These are phyloP conservation scores for Lethrus apterus DNA, from an alignment of 1,140 invertebrate genomes.

Conservation along the genomic window DNA sequence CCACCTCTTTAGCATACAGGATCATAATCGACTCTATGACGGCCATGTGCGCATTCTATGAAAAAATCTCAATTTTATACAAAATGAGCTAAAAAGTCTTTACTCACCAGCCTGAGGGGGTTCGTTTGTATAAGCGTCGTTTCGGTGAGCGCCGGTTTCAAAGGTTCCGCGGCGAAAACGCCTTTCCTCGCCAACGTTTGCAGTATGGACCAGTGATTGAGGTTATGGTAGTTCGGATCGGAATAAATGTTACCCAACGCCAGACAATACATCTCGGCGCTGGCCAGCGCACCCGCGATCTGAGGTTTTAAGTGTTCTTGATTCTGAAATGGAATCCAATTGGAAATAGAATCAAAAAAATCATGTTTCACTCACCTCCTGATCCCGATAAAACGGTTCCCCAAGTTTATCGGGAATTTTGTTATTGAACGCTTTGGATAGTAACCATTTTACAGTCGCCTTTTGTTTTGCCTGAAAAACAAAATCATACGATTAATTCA, in stretches of 20 bases:
- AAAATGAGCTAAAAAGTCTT: not conserved
- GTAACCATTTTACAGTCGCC: conserved; percentile 94
- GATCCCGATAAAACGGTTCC: conserved; percentile 92
- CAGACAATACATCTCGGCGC: conserved; percentile 93
- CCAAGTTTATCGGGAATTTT: conserved; percentile 87
- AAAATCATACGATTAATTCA: conserved; percentile 13
- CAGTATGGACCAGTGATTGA: conserved; percentile 90
- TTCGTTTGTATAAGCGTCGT: conserved; percentile 93
- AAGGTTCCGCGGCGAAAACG: conserved; percentile 75
- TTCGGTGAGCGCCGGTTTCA: conserved; percentile 85
- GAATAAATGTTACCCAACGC: conserved; percentile 94
- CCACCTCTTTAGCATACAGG: conserved; percentile 88
- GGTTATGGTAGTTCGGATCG: conserved; percentile 90
- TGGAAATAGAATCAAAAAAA: not conserved
- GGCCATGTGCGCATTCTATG: conserved; percentile 88
- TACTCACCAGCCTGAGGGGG: conserved; percentile 84
- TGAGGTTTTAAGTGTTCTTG: conserved; percentile 90
- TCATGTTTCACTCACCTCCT: conserved; percentile 61
- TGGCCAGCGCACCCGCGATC: conserved; percentile 84
- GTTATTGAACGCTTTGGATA: conserved; percentile 94
- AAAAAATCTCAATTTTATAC: conserved; percentile 23
- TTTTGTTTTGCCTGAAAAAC: conserved; percentile 88
- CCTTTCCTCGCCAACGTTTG: conserved; percentile 89
- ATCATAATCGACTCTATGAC: conserved; percentile 96
- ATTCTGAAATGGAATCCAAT: conserved; percentile 58